Evolutionary conservation across 2,888 invertebrate genomes (phyloP).

Genomic region (Yponomeuta cagnagella): DNA sequence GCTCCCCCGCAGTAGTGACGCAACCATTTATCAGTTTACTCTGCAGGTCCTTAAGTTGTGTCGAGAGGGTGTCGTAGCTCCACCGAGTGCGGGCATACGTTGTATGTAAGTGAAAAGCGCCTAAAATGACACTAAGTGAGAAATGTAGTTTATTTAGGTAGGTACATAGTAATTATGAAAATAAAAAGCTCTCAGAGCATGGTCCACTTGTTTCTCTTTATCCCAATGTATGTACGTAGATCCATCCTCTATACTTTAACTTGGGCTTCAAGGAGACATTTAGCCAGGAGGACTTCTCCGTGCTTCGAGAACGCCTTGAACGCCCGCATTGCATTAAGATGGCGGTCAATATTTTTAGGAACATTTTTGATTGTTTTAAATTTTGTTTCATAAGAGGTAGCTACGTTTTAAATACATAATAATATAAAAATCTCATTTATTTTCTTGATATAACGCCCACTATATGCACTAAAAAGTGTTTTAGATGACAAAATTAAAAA

Average conservation of each 20-base stretch:
- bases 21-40: not conserved
- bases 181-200: not conserved
- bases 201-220: not conserved
- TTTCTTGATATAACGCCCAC: too few relatives aligned
- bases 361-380: too few relatives aligned
- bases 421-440: too few relatives aligned
- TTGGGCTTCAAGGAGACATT: not conserved
- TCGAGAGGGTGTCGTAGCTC: not conserved
- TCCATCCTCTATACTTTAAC: too few relatives aligned
- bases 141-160: not conserved
- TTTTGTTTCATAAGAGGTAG: too few relatives aligned
- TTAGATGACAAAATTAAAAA: too few relatives aligned
- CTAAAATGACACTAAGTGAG: slow-evolving; percentile 1
- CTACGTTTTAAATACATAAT: too few relatives aligned
- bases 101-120: not conserved
- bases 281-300: not conserved
- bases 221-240: too few relatives aligned
- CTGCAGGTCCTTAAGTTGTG: not conserved
- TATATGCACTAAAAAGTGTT: too few relatives aligned
- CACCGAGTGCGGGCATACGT: not conserved
- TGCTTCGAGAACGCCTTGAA: too few relatives aligned
- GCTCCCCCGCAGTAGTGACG: not conserved
- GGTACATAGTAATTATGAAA: not conserved
- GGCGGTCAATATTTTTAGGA: too few relatives aligned
- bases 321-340: too few relatives aligned